phyloP scores from a whole-genome alignment of 2,113 vertebrate species.

The Romanogobio albipinnatus region DNA sequence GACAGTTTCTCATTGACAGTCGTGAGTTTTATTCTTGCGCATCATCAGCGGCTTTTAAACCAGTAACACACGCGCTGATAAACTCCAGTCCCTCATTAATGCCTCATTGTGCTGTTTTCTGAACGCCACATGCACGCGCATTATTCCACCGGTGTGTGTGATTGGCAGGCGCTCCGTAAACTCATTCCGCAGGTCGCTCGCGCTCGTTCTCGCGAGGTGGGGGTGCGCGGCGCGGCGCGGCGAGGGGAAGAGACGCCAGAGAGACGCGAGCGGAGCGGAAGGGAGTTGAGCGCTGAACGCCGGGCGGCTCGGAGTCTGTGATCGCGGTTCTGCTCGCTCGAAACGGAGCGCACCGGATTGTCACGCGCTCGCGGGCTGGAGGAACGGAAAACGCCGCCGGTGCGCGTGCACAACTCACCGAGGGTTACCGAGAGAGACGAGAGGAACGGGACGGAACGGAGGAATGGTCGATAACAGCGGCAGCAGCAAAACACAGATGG shows the following conservation, averaged over 20 bases:
- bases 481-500: conserved; percentile 79
- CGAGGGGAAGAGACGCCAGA: background rate
- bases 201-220: background rate
- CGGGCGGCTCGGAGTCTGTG: background rate
- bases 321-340: background rate
- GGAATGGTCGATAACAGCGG: conserved; percentile 83
- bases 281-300: background rate
- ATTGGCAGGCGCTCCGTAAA: background rate
- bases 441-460: conserved; percentile 62
- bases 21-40: too few species aligned
- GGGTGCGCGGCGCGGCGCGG: background rate
- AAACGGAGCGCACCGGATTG: conserved; percentile 8
- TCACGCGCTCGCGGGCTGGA: background rate
- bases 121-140: too few species aligned
- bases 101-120: too few species aligned
- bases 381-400: background rate
- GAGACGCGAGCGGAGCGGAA: background rate
- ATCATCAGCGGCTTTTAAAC: too few species aligned
- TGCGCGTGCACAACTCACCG: conserved; percentile 60
- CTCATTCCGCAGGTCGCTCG: background rate
- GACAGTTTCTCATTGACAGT: too few species aligned
- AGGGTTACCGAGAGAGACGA: conserved; percentile 70
- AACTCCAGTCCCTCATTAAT: too few species aligned
- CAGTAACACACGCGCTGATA: too few species aligned
- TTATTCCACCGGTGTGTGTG: background rate